Evolutionary conservation across 2,113 vertebrate genomes (phyloP).

Genomic region (Melanerpes formicivorus): DNA sequence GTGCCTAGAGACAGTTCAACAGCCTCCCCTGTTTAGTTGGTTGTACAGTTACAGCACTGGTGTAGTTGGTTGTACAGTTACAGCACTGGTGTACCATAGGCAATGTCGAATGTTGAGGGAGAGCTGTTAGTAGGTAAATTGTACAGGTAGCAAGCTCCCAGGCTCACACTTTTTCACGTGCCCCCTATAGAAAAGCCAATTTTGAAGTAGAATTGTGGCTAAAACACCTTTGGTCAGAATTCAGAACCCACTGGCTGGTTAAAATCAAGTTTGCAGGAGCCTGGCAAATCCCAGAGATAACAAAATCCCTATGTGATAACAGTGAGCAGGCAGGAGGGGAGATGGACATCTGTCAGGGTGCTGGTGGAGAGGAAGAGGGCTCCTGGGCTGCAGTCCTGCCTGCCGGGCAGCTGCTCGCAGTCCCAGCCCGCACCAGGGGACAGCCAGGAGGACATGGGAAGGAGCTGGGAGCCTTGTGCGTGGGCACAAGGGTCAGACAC

Average conservation of each 20-base stretch:
- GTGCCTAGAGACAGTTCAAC: background rate
- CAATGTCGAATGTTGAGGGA: background rate
- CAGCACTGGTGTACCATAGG: background rate
- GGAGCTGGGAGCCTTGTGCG: background rate
- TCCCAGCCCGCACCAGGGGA: background rate
- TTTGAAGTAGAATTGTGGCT: background rate
- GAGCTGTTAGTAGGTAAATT: background rate
- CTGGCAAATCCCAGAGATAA: background rate
- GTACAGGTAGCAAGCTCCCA: background rate
- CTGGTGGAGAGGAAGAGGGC: background rate
- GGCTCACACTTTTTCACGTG: background rate
- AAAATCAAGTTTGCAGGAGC: background rate
- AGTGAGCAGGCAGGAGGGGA: background rate
- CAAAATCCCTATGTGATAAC: background rate
- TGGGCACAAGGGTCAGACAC: background rate
- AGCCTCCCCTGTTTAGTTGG: background rate
- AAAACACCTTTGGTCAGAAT: background rate
- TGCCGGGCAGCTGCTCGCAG: background rate
- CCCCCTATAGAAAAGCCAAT: background rate
- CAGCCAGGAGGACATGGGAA: background rate
- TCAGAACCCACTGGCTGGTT: background rate
- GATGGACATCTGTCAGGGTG: fast-evolving
- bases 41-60: background rate
- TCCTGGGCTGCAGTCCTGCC: background rate
- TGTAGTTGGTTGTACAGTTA: background rate